A percentile compares a stretch with the other conserved stretches of the same genome.
Conservation (phyloP, 2,797 vertebrate genomes). For the Sebastes diploproa region DNA sequence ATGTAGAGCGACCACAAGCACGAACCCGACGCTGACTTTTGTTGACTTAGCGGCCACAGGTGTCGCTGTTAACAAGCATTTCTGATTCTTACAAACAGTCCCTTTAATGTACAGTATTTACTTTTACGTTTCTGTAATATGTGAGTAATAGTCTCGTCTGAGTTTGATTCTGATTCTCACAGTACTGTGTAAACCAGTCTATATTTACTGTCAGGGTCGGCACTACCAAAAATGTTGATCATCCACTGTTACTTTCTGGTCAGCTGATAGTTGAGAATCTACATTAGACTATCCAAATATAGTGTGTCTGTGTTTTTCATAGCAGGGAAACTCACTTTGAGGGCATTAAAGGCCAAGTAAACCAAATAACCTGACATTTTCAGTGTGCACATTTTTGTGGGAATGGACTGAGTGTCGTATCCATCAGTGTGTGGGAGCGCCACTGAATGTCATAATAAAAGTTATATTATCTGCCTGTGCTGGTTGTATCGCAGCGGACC, state of each 20-base stretch:
- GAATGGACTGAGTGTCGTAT: neutral
- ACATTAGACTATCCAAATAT: neutral
- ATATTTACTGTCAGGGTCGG: neutral
- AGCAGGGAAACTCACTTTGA: neutral
- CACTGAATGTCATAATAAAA: slow-evolving; percentile 11
- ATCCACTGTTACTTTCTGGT: neutral
- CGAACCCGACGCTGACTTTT: too few relatives aligned
- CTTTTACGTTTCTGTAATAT: neutral
- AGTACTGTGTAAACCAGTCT: neutral
- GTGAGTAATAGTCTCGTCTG: neutral
- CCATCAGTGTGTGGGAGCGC: slow-evolving; percentile 11
- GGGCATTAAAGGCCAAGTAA: neutral
- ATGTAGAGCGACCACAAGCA: too few relatives aligned
- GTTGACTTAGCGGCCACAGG: too few relatives aligned
- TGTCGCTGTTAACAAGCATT: too few relatives aligned
- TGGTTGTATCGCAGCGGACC: neutral
- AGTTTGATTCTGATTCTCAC: neutral
- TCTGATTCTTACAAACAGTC: too few relatives aligned
- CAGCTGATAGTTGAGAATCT: neutral
- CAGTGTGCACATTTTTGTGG: neutral
- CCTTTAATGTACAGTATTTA: neutral
- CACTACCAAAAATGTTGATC: neutral
- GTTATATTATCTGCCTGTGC: slow-evolving; percentile 9
- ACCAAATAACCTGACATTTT: slow-evolving; percentile 2
- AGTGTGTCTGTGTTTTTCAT: neutral